Conservation (phyloP, 2,113 vertebrate species). For the Corythoichthys haematopterus region DNA sequence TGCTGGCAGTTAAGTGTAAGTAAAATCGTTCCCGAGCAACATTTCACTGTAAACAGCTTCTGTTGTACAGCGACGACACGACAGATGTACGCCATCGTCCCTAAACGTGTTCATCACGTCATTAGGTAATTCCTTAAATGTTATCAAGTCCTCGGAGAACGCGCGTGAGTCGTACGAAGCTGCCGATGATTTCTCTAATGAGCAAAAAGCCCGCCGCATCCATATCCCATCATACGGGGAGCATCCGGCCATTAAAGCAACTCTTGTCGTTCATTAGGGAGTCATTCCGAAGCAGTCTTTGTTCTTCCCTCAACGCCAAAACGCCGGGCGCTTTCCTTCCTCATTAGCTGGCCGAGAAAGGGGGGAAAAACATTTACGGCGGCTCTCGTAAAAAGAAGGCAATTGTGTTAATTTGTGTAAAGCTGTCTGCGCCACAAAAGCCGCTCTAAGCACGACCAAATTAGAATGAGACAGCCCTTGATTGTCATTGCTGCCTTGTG, state of each 20-base stretch:
- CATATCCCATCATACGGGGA: slow-evolving; percentile 50
- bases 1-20: no score
- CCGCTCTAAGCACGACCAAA: slow-evolving; percentile 92
- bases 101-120: slow-evolving; percentile 17
- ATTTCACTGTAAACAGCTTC: not conserved
- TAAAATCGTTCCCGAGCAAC: not conserved
- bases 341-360: slow-evolving; percentile 81
- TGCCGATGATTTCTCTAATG: slow-evolving; percentile 50
- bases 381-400: slow-evolving; percentile 86
- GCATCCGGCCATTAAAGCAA: slow-evolving; percentile 48
- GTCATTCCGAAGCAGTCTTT: slow-evolving; percentile 48
- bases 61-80: not conserved
- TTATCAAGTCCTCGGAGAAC: slow-evolving; percentile 21
- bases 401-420: slow-evolving; percentile 98
- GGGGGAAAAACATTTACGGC: slow-evolving; percentile 79
- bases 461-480: slow-evolving; percentile 93
- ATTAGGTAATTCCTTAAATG: slow-evolving; percentile 44
- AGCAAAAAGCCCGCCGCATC: slow-evolving; percentile 39
- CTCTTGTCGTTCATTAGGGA: slow-evolving; percentile 58
- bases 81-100: slow-evolving; percentile 33
- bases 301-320: slow-evolving; percentile 40
- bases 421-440: slow-evolving; percentile 87
- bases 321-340: slow-evolving; percentile 68
- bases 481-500: slow-evolving; percentile 97
- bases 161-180: slow-evolving; percentile 2